Evolutionary conservation across 2,797 vertebrate species (phyloP).

Genomic region (Poeciliopsis infans): DNA sequence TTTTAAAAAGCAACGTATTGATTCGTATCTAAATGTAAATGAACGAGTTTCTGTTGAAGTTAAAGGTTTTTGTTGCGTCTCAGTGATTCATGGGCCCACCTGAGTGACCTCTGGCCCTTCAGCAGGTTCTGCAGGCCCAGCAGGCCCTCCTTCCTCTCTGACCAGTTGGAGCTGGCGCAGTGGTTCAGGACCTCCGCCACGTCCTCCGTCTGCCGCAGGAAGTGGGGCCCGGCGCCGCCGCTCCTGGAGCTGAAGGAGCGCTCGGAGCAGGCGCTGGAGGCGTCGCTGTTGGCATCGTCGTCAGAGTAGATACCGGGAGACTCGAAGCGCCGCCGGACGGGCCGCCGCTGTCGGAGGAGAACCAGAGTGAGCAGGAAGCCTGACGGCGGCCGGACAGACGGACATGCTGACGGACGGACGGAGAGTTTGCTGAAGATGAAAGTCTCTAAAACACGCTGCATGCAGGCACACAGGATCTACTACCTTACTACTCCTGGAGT

Average conservation of each 20-base stretch:
- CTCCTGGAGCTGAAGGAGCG: conserved; percentile 94
- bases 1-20: too few species aligned
- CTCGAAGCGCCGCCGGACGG: conserved; percentile 90
- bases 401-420: not conserved
- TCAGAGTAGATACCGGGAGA: conserved; percentile 96
- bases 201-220: conserved; percentile 85
- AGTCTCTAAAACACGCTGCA: conserved; percentile 18
- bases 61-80: too few species aligned
- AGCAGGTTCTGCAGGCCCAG: conserved; percentile 88
- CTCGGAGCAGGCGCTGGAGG: conserved; percentile 96
- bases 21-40: too few species aligned
- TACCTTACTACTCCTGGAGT: conserved; percentile 97
- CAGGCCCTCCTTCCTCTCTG: conserved; percentile 95
- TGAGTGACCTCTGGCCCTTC: conserved; percentile 78
- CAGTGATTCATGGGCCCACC: conserved; percentile 78
- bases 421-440: not conserved
- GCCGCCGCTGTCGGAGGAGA: conserved; percentile 85
- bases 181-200: conserved; percentile 96
- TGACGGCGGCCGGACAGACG: conserved; percentile 30
- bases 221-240: conserved; percentile 89
- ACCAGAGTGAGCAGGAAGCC: conserved; percentile 73
- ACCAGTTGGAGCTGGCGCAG: conserved; percentile 99
- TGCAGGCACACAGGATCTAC: conserved; percentile 38
- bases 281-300: conserved; percentile 95
- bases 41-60: too few species aligned